Evolutionary conservation across 1,140 invertebrate genomes (phyloP).

Genomic region (Bradysia coprophila): DNA sequence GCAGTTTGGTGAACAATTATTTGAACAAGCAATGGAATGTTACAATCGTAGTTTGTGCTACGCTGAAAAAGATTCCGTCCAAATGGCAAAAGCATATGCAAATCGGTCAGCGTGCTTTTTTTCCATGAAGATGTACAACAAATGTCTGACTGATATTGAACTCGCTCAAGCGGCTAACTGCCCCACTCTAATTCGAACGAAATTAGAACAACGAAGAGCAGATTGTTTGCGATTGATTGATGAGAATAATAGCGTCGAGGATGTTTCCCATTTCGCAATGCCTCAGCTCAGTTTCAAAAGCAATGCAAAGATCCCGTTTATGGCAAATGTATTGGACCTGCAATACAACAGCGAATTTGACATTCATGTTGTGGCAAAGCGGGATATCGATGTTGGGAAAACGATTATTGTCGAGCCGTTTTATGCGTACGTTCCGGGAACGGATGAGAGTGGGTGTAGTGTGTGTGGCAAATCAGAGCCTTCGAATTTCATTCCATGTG

Average conservation of each 20-base stretch:
- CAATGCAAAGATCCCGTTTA: constrained; percentile 1
- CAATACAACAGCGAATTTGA: background rate
- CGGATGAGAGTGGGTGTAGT: background rate
- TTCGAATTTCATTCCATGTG: background rate
- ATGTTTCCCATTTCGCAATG: too few relatives aligned
- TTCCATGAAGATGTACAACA: background rate
- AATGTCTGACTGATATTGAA: background rate
- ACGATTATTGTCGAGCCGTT: background rate
- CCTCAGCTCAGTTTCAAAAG: background rate
- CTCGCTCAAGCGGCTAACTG: background rate
- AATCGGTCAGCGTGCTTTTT: constrained; percentile 1
- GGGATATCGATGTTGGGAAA: background rate
- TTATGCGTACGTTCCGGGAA: background rate
- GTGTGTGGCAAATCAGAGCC: background rate
- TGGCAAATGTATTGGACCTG: background rate
- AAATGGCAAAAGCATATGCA: background rate
- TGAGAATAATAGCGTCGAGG: background rate
- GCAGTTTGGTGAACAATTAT: background rate
- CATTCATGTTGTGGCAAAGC: background rate
- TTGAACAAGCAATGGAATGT: background rate
- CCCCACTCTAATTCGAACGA: background rate
- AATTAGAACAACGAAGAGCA: constrained; percentile 1
- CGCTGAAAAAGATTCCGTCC: background rate
- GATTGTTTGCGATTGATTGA: background rate
- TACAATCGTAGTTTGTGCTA: constrained; percentile 1